These are phyloP conservation scores for Poecile atricapillus DNA, from an alignment of 2,113 vertebrate species.

Conservation along the genomic window DNA sequence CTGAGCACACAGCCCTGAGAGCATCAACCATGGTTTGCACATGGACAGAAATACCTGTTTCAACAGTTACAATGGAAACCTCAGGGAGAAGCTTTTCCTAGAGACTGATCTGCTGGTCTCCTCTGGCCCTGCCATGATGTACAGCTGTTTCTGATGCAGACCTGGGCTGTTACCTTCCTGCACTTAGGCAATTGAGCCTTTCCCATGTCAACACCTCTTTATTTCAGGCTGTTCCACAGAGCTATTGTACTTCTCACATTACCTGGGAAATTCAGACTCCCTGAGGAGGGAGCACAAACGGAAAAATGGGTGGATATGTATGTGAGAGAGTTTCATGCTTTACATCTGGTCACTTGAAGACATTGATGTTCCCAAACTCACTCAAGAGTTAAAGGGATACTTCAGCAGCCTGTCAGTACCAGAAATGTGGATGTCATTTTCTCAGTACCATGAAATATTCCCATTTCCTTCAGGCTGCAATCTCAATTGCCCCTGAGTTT, in stretches of 20 bases:
- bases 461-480: background rate
- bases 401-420: background rate
- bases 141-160: background rate
- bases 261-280: background rate
- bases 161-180: background rate
- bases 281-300: background rate
- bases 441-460: background rate
- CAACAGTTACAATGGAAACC: background rate
- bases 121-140: background rate
- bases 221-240: background rate
- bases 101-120: background rate
- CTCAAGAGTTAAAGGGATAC: background rate
- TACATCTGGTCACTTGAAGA: background rate
- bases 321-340: background rate
- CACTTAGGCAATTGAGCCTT: background rate
- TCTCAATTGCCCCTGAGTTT: background rate
- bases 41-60: background rate
- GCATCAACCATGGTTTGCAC: background rate
- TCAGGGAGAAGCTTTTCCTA: background rate
- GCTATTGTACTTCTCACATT: background rate
- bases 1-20: background rate
- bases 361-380: background rate
- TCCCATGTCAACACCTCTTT: background rate
- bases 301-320: background rate
- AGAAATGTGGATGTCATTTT: background rate